Evolutionary conservation across 2,888 invertebrate genomes (phyloP).

Genomic region (Phasia obesa): DNA sequence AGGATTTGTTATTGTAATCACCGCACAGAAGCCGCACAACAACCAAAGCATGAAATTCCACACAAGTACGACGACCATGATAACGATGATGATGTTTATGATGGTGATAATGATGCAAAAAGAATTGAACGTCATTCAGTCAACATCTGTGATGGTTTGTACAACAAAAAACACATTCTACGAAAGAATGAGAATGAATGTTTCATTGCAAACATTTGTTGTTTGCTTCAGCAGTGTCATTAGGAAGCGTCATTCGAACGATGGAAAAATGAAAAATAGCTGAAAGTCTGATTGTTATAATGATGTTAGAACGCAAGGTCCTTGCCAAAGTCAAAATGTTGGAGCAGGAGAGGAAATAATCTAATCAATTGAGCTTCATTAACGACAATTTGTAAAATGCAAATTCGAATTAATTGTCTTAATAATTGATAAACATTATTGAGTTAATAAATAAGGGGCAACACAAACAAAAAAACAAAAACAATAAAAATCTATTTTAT

Average conservation of each 20-base stretch:
- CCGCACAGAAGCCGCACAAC: constrained; percentile 63
- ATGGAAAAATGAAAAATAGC: constrained; percentile 25
- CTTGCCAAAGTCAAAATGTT: constrained; percentile 1
- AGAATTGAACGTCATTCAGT: constrained; percentile 31
- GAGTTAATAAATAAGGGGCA: constrained; percentile 55
- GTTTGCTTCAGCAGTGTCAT: too few species aligned
- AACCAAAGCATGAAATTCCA: constrained; percentile 56
- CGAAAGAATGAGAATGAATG: neutral
- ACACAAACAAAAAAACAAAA: neutral
- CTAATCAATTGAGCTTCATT: constrained; percentile 69
- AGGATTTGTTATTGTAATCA: constrained; percentile 65
- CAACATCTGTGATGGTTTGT: constrained; percentile 54
- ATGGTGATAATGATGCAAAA: constrained; percentile 29
- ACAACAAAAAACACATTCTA: constrained; percentile 33
- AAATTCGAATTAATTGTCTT: constrained; percentile 64
- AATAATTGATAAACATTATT: constrained; percentile 67
- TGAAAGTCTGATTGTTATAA: constrained; percentile 24
- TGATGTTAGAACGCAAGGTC: constrained; percentile 24
- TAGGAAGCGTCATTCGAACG: too few species aligned
- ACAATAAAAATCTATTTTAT: neutral
- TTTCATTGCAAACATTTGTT: constrained; percentile 25
- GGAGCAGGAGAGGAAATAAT: constrained; percentile 50
- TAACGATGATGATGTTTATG: neutral
- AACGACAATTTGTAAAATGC: constrained; percentile 61
- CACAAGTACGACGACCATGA: constrained; percentile 36